Evolutionary conservation across 2,113 vertebrate genomes (phyloP), one percentile per base, ranked within the genome.

Genomic region (Nannobrachium achirus): DNA sequence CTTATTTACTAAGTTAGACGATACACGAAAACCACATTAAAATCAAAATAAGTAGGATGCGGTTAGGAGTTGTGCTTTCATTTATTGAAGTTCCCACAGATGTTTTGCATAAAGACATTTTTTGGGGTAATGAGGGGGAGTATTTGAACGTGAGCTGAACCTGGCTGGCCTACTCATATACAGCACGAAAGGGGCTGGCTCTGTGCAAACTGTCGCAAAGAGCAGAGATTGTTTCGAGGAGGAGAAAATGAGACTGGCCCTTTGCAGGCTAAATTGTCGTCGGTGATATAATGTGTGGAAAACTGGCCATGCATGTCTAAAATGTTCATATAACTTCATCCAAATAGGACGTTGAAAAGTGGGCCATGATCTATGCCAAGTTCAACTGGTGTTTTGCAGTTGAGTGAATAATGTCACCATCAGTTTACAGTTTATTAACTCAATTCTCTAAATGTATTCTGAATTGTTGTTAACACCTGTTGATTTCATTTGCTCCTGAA

Each of bases 101-200:
- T 94, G 93, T 94, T 92, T 92, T 91, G 81, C 90, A 94, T 94
- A 89, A 95, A 93, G 88, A 73, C 72, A 82, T 84, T 89, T 33
- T 91, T 89, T 76, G 71, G 78, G 80, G 86, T 91, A 90, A 87
- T 75, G 91, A 88, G 76, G 77, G 11, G 79, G 75, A 68, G 60
- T 51, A 81, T 59, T 82, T 84, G 88, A 91, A 91, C 81, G 71
- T 83, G 73, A 83, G 10, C 59, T 91, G 91, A 94, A 90, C 91
- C 86, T 78, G 75, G 75, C 71, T 59, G 73, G 67, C 65, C 80
- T 79, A 79, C 68, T 62, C 39, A 16, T 33, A 38, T 75, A 19
- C 42, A 72, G 73, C 64, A 70, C 69, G 50, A 39, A 64, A 46
- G 55, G 70, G 53, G 16, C 42, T 62, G 66, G 50, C 63, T 42